Conservation (phyloP, 2,113 vertebrate genomes). For the Gnathonemus echidnorhynchus region DNA sequence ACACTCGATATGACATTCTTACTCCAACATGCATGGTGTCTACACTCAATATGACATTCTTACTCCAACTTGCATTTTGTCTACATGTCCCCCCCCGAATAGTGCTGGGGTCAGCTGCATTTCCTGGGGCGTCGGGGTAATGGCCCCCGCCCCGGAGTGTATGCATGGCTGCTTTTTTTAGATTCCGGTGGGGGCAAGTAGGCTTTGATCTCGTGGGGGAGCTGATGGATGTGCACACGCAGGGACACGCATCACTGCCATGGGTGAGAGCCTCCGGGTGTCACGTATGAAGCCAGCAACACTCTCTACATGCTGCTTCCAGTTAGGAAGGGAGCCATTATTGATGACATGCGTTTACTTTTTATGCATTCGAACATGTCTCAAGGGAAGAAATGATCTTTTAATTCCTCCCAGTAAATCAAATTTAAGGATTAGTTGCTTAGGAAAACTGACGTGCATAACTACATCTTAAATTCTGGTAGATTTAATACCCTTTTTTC, state of each 20-base stretch:
- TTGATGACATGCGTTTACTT: neutral
- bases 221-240: neutral
- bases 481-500: neutral
- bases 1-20: neutral
- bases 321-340: neutral
- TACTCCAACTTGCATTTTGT: no score
- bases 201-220: neutral
- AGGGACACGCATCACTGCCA: neutral
- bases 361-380: neutral
- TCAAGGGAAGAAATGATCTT: neutral
- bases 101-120: neutral
- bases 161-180: neutral
- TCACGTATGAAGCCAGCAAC: neutral
- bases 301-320: neutral
- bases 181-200: neutral
- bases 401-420: neutral
- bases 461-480: neutral
- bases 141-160: neutral
- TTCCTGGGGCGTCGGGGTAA: neutral
- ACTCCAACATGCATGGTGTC: neutral
- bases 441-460: neutral
- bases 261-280: neutral
- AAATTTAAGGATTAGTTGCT: neutral
- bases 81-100: neutral
- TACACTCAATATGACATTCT: no score